Evolutionary conservation across 2,888 invertebrate species (phyloP).

Genomic region (Muschampia plurimacula): DNA sequence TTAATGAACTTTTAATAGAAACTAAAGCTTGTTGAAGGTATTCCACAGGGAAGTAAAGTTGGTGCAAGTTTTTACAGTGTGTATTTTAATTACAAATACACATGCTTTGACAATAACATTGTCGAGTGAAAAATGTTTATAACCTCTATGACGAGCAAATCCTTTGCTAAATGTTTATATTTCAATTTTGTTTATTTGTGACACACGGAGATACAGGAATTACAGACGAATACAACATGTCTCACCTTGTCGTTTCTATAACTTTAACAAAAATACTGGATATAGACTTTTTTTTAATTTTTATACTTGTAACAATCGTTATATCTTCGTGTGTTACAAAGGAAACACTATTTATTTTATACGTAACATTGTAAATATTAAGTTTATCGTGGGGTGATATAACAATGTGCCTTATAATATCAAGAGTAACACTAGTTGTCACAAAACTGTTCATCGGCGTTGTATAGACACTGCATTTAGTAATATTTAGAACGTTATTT

Average conservation of each 20-base stretch:
- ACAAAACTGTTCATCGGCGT: slow-evolving; percentile 38
- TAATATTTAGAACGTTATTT: slow-evolving; percentile 39
- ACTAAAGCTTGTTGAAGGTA: not conserved
- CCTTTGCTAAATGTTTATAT: slow-evolving; percentile 32
- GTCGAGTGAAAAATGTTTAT: not conserved
- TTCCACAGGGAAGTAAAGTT: not conserved
- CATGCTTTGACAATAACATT: slow-evolving; percentile 32
- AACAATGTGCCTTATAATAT: slow-evolving; percentile 39
- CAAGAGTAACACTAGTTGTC: slow-evolving; percentile 27
- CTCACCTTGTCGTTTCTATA: not conserved
- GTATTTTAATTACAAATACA: not conserved
- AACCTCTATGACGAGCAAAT: slow-evolving; percentile 22
- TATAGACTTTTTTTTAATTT: too few relatives aligned
- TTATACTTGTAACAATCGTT: too few relatives aligned
- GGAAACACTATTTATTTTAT: slow-evolving; percentile 33
- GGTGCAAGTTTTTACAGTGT: slow-evolving; percentile 2
- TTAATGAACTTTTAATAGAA: not conserved
- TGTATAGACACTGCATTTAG: slow-evolving; percentile 45
- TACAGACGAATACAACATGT: not conserved
- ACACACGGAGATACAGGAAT: slow-evolving; percentile 7
- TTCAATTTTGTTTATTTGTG: slow-evolving; percentile 22
- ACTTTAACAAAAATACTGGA: not conserved
- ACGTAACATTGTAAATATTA: slow-evolving; percentile 41
- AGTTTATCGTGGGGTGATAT: slow-evolving; percentile 38
- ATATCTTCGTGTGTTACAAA: slow-evolving; percentile 23